These are phyloP conservation scores for Cheilosia vernalis DNA, from an alignment of 2,888 invertebrate genomes.

Conservation along the genomic window DNA sequence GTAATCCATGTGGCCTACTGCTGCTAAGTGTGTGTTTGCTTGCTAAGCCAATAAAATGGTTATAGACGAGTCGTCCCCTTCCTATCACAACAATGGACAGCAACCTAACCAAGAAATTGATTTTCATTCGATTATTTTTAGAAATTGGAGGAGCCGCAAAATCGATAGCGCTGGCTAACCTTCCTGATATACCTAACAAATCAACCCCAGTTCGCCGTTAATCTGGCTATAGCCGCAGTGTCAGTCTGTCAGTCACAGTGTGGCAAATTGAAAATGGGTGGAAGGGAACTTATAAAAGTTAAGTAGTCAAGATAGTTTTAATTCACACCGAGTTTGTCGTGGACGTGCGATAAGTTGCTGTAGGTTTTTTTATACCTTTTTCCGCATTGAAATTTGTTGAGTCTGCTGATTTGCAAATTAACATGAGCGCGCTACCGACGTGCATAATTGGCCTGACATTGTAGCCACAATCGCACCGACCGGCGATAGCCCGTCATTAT, in stretches of 20 bases:
- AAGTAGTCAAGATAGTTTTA: neutral
- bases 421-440: conserved; percentile 5
- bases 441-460: conserved; percentile 13
- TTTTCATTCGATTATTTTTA: conserved; percentile 65
- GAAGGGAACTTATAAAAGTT: neutral
- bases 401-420: conserved; percentile 17
- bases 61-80: neutral
- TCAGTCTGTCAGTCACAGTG: conserved; percentile 12
- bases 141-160: conserved; percentile 28
- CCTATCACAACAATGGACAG: neutral
- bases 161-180: conserved; percentile 39
- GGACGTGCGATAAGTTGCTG: neutral
- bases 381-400: neutral
- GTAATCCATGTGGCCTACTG: neutral
- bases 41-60: conserved; percentile 22
- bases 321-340: neutral
- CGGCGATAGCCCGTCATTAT: conserved; percentile 1
- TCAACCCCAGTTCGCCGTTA: neutral
- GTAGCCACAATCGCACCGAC: neutral
- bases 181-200: neutral
- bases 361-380: neutral
- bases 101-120: conserved; percentile 36
- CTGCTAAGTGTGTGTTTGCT: neutral
- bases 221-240: neutral
- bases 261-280: neutral